Evolutionary conservation across 2,888 invertebrate species (phyloP).

Genomic region (Aspidiotus destructor): DNA sequence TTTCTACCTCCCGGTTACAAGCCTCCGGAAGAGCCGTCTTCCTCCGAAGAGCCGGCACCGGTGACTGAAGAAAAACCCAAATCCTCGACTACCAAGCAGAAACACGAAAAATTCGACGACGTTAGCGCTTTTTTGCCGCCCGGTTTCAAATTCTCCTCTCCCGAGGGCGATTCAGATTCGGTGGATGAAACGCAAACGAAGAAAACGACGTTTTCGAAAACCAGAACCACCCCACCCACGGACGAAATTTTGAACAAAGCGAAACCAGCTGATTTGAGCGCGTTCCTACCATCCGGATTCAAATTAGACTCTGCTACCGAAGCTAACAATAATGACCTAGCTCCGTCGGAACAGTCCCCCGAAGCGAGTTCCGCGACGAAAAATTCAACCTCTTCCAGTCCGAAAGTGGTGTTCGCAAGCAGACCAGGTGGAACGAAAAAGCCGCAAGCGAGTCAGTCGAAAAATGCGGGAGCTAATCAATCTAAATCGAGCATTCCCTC

Average conservation of each 20-base stretch:
- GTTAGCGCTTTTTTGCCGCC: slow-evolving; percentile 53
- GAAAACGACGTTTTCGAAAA: not conserved
- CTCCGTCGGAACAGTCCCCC: slow-evolving; percentile 49
- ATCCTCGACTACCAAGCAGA: not conserved
- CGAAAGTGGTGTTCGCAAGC: slow-evolving; percentile 62
- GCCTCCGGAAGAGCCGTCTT: slow-evolving; percentile 35
- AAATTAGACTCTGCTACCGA: slow-evolving; percentile 43
- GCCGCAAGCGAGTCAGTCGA: slow-evolving; percentile 40
- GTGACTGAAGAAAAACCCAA: not conserved
- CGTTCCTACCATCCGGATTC: slow-evolving; percentile 55
- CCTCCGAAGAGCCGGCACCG: not conserved
- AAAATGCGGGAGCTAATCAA: slow-evolving; percentile 36
- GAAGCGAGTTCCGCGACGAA: slow-evolving; percentile 31
- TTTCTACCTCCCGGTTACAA: slow-evolving; percentile 56
- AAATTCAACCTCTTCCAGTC: slow-evolving; percentile 34
- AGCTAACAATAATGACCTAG: slow-evolving; percentile 39
- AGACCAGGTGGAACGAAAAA: slow-evolving; percentile 57
- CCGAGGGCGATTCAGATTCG: not conserved
- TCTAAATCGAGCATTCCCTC: slow-evolving; percentile 33
- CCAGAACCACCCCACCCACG: not conserved
- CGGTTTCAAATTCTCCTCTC: slow-evolving; percentile 45
- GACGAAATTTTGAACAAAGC: slow-evolving; percentile 10
- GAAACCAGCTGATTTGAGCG: slow-evolving; percentile 46
- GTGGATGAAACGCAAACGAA: not conserved
- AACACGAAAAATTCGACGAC: slow-evolving; percentile 38